Evolutionary conservation across 2,888 invertebrate species (phyloP), one percentile per base, ranked within the genome.

Genomic region (Scaptomyza flava): DNA sequence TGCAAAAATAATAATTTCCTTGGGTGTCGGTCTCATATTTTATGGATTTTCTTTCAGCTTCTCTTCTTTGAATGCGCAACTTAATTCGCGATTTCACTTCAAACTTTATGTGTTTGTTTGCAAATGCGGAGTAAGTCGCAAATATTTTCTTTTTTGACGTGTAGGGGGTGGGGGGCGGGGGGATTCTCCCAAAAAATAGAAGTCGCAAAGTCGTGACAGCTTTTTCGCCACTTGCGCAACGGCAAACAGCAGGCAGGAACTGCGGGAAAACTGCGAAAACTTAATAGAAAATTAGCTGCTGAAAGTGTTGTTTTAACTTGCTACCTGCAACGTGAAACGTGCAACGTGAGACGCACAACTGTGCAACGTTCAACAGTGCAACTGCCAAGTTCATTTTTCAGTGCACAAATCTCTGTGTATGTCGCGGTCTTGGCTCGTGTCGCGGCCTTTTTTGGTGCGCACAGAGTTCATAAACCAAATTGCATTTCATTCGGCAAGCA

Each of bases 391-490:
- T 84, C 66, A 77, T 76, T 87, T 84, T 60, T 46, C 61, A 50
- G 51, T 68, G 70, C 60, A 68, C 68, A 81, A 82, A 87, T 84
- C 79, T 69, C 56, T 58, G 66, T 65, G 54, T 62, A 62, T 54
- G 50, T 67, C 17, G 42, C 27, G 50, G 57, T 70, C 46, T 59
- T 65, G 36, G 45, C 53, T 58, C 56, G 50, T 48, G 56, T 71
- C 51, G 63, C 65, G 56, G 48, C 83, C 77, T 71, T 81, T 86
- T 75, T 74, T 51, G 50, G 9, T 20, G 41, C 41, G 14, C 43
- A 59, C 9, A 57, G 53, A 76, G 87, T 81, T 83, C 82, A 83
- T 83, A 83, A 83, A 87, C 74, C 82, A 85, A 83, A 83, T 85
- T 83, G 88, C 88, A 82, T 84, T 87, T 73, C 81, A 71, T 80